These are phyloP conservation scores for Leptarthrus brevirostris DNA, from an alignment of 2,888 invertebrate species.

Conservation along the genomic window DNA sequence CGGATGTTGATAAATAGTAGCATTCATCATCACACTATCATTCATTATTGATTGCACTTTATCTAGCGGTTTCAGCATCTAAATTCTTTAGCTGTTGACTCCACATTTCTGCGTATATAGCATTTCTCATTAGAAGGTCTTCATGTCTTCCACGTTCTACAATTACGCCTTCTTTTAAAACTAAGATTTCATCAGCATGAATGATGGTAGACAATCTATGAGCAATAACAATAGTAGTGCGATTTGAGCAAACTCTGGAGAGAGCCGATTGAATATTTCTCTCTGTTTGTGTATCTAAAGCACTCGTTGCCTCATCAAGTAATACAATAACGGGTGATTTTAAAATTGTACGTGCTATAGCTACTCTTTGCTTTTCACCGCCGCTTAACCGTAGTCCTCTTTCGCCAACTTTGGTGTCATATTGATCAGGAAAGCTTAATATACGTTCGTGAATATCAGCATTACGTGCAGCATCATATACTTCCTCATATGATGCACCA, in stretches of 20 bases:
- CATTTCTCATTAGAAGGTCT: constrained; percentile 77
- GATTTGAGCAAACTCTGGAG: constrained; percentile 84
- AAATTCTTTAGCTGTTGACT: constrained; percentile 77
- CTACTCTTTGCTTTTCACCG: constrained; percentile 97
- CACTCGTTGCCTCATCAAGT: constrained; percentile 95
- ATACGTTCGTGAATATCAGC: constrained; percentile 96
- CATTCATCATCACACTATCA: background rate
- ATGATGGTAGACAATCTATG: constrained; percentile 95
- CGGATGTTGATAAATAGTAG: background rate
- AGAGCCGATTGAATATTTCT: constrained; percentile 92
- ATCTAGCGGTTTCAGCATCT: constrained; percentile 57
- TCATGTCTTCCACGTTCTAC: constrained; percentile 86
- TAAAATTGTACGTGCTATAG: constrained; percentile 93
- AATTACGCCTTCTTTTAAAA: constrained; percentile 90
- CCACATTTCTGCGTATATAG: constrained; percentile 94
- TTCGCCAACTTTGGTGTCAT: constrained; percentile 93
- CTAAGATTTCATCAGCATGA: constrained; percentile 94
- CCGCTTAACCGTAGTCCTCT: constrained; percentile 94
- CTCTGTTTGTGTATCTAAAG: constrained; percentile 95
- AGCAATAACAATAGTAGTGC: constrained; percentile 94
- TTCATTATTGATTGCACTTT: background rate
- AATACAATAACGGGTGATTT: constrained; percentile 92
- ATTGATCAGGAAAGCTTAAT: constrained; percentile 88
- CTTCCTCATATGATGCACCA: constrained; percentile 80
- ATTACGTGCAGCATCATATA: constrained; percentile 88